Evolutionary conservation across 2,888 invertebrate genomes (phyloP).

Genomic region (Andrena chrysosceles): DNA sequence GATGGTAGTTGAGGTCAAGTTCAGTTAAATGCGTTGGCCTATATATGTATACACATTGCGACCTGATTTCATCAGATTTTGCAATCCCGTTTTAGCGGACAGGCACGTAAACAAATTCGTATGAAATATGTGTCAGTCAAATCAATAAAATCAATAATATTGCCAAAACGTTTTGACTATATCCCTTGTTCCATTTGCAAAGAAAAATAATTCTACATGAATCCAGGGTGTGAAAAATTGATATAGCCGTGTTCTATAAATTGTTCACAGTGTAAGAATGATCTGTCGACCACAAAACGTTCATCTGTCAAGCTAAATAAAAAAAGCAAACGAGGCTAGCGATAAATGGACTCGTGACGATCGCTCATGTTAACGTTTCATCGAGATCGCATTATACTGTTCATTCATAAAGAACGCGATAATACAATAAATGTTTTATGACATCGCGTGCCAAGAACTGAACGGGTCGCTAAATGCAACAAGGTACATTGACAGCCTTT

Average conservation of each 20-base stretch:
- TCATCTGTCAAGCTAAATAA: too few species aligned
- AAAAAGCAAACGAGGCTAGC: background rate
- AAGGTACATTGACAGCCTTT: slow-evolving; percentile 3
- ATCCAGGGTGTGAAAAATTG: too few species aligned
- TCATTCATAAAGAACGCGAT: background rate
- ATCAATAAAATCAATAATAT: background rate
- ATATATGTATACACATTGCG: background rate
- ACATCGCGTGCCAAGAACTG: slow-evolving; percentile 17
- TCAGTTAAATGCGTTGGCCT: slow-evolving; percentile 13
- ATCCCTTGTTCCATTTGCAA: too few species aligned
- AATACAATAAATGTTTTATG: background rate
- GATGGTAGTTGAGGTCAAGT: slow-evolving; percentile 5
- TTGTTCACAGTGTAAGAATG: too few species aligned
- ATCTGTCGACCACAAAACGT: too few species aligned
- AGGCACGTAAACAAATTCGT: background rate
- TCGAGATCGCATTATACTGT: background rate
- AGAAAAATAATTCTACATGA: too few species aligned
- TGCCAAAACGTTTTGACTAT: too few species aligned
- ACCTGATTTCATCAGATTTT: background rate
- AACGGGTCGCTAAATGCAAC: background rate
- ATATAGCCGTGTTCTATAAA: too few species aligned
- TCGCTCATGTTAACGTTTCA: background rate
- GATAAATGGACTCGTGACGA: background rate
- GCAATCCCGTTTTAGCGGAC: background rate
- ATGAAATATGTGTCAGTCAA: background rate